phyloP scores from a whole-genome alignment of 2,113 vertebrate genomes.

The Toxotes jaculatrix region DNA sequence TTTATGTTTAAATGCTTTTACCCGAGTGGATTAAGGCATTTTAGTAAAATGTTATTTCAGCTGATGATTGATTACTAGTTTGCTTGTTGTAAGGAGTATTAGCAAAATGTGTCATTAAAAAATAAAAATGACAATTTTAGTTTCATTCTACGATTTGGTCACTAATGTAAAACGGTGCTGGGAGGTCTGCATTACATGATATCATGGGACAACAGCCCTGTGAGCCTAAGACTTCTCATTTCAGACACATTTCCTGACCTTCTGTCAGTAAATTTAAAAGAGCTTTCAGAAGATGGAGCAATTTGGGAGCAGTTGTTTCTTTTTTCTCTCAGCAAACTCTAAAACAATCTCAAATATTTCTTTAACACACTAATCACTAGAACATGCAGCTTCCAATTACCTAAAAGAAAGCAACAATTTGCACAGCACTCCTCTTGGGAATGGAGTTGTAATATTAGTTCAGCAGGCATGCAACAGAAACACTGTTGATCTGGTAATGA shows the following conservation, averaged over 20 bases:
- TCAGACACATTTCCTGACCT: neutral
- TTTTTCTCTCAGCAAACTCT: slow-evolving; percentile 14
- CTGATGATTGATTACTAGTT: neutral
- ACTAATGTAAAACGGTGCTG: too few species aligned
- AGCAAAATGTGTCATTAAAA: slow-evolving; percentile 6
- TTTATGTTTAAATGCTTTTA: neutral
- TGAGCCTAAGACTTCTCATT: too few species aligned
- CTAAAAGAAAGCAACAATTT: slow-evolving; percentile 38
- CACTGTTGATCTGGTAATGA: slow-evolving; percentile 1
- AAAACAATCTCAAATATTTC: slow-evolving; percentile 46
- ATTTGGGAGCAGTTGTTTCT: neutral
- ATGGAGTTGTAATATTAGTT: slow-evolving; percentile 26
- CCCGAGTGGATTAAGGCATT: neutral
- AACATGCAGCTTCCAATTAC: slow-evolving; percentile 54
- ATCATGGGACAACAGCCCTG: too few species aligned
- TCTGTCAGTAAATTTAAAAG: neutral
- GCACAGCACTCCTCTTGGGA: slow-evolving; percentile 37
- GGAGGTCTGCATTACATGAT: neutral
- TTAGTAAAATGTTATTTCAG: neutral
- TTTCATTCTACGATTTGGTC: neutral
- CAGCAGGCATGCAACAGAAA: slow-evolving; percentile 9
- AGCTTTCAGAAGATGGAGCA: neutral
- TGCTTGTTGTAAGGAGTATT: neutral
- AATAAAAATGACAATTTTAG: neutral
- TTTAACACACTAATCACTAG: slow-evolving; percentile 33